Evolutionary conservation across 2,797 vertebrate species (phyloP).

Genomic region (Amblyraja radiata): DNA sequence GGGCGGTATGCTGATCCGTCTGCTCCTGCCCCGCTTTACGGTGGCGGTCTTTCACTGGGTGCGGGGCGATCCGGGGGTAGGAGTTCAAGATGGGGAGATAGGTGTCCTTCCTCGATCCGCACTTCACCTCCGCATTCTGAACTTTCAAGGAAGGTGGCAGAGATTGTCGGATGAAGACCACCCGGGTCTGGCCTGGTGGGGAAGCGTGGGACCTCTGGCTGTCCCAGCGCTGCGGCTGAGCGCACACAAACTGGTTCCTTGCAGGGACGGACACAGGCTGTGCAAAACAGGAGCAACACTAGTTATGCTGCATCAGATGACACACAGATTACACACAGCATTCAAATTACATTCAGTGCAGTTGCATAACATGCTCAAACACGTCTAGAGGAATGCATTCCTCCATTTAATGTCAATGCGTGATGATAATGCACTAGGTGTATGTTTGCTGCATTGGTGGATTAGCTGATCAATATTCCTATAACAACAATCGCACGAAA

Average conservation of each 20-base stretch:
- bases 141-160: background rate
- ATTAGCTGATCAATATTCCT: no score
- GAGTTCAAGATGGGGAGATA: slow-evolving; percentile 59
- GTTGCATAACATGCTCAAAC: no score
- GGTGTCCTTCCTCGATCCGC: background rate
- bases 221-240: background rate
- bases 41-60: slow-evolving; percentile 42
- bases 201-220: background rate
- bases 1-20: slow-evolving; percentile 34
- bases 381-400: no score
- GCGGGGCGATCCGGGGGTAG: slow-evolving; percentile 60
- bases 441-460: no score
- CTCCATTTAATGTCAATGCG: no score
- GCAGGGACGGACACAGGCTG: slow-evolving; percentile 13
- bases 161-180: background rate
- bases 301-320: background rate
- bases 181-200: background rate
- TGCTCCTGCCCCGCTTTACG: background rate
- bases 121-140: background rate
- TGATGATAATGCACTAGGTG: no score
- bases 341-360: no score
- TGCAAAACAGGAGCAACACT: background rate
- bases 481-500: no score
- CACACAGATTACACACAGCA: background rate
- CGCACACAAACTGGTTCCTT: background rate